phyloP scores from a whole-genome alignment of 2,797 vertebrate genomes.

The Rhadinocentrus ornatus region DNA sequence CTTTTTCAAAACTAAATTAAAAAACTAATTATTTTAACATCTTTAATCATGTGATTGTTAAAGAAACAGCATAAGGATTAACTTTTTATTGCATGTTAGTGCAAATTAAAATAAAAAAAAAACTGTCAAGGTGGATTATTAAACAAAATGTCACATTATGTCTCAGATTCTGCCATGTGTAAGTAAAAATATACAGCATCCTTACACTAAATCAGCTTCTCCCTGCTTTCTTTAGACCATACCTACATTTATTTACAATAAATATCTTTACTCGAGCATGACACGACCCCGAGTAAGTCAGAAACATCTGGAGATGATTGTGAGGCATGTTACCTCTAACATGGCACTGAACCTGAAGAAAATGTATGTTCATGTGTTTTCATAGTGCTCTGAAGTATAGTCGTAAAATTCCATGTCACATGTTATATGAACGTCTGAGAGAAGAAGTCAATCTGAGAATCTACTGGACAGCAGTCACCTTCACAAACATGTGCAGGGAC shows the following conservation, averaged over 20 bases:
- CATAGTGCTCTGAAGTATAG: slow-evolving; percentile 31
- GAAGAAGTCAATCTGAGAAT: slow-evolving; percentile 28
- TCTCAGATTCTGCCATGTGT: slow-evolving; percentile 8
- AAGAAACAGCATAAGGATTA: background rate
- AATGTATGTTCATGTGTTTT: slow-evolving; percentile 36
- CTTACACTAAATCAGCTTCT: slow-evolving; percentile 18
- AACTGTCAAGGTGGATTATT: slow-evolving; percentile 14
- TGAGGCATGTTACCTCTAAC: slow-evolving; percentile 30
- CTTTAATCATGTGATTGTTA: background rate
- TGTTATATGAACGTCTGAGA: slow-evolving; percentile 53
- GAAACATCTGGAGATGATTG: slow-evolving; percentile 74
- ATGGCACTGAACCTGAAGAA: slow-evolving; percentile 27
- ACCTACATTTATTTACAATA: slow-evolving; percentile 61
- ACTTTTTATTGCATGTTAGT: background rate
- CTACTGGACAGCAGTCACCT: slow-evolving; percentile 25
- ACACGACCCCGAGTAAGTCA: slow-evolving; percentile 31
- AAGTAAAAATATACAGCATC: slow-evolving; percentile 11
- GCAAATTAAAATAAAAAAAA: background rate
- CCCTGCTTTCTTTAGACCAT: slow-evolving; percentile 10
- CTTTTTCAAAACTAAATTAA: background rate
- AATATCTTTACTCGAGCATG: slow-evolving; percentile 42
- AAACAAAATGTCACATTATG: slow-evolving; percentile 30
- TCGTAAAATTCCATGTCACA: slow-evolving; percentile 38
- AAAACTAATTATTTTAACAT: background rate
- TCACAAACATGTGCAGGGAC: background rate